Conservation (phyloP, 1,140 invertebrate species). For the Lucilia sericata region DNA sequence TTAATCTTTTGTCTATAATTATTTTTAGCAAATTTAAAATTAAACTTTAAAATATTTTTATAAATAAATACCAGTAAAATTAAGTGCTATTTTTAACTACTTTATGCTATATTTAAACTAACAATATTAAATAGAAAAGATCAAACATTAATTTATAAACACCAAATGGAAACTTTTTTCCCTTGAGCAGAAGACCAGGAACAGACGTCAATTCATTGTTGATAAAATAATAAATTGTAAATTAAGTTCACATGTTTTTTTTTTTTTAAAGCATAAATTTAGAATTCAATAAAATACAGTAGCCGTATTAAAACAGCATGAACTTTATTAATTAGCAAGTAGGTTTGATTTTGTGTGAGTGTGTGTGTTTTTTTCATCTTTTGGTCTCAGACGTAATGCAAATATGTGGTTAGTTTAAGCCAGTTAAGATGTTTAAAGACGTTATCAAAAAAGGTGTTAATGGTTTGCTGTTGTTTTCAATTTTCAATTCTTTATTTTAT, state of each 20-base stretch:
- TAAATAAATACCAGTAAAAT: neutral
- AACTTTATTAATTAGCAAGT: neutral
- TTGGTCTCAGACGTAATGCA: neutral
- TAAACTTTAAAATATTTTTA: no score
- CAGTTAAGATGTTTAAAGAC: constrained; percentile 11
- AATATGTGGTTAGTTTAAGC: constrained; percentile 5
- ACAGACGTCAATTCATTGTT: neutral
- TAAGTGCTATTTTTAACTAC: no score
- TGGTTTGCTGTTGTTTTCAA: neutral
- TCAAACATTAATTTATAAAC: neutral
- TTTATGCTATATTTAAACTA: neutral
- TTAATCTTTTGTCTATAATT: neutral
- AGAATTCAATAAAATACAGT: neutral
- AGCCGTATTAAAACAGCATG: no score
- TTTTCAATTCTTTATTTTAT: neutral
- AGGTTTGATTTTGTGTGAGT: neutral
- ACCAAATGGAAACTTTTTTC: neutral
- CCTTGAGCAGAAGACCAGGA: no score
- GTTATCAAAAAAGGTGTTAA: neutral
- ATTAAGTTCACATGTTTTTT: constrained; percentile 2
- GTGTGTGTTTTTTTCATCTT: neutral
- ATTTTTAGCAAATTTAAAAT: neutral
- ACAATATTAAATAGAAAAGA: neutral
- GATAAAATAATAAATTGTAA: neutral
- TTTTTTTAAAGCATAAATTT: neutral